Percentiles rank a stretch among this genome's conserved stretches.
Conservation (phyloP, 1,140 invertebrate species). For the Zelostemma sp. region DNA sequence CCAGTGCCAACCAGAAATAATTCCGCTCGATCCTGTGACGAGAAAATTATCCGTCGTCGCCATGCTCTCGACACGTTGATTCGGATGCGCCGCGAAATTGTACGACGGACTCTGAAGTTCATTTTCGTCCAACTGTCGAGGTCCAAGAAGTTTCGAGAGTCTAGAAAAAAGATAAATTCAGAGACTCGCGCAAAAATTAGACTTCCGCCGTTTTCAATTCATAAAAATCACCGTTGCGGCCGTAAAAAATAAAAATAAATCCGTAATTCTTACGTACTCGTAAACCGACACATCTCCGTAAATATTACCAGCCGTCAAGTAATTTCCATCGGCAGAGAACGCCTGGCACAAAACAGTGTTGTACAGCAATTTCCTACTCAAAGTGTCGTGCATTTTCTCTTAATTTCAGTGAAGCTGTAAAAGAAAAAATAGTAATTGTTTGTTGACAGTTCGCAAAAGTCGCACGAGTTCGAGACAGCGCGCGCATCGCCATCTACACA, state of each 20-base stretch:
- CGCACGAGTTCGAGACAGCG: background rate
- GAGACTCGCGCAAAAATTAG: conserved; percentile 14
- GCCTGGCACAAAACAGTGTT: conserved; percentile 84
- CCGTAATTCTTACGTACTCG: conserved; percentile 75
- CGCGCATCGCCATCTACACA: no score
- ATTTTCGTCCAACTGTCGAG: conserved; percentile 68
- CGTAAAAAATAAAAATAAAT: conserved; percentile 9
- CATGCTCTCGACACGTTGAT: conserved; percentile 80
- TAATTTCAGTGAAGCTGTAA: background rate
- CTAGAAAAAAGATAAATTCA: conserved; percentile 59
- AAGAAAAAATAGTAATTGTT: no score
- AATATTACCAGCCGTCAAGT: conserved; percentile 84
- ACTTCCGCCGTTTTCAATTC: conserved; percentile 15
- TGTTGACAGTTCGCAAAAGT: background rate
- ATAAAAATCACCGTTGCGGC: conserved; percentile 10
- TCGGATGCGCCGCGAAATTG: conserved; percentile 72
- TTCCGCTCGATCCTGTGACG: conserved; percentile 80
- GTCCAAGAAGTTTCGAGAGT: conserved; percentile 73
- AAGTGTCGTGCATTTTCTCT: background rate
- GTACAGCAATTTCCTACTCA: conserved; percentile 74
- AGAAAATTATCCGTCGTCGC: conserved; percentile 78
- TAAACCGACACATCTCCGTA: conserved; percentile 87
- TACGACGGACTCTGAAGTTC: conserved; percentile 73
- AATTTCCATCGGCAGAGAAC: conserved; percentile 86
- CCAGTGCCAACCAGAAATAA: conserved; percentile 84